phyloP scores from a whole-genome alignment of 2,797 vertebrate species.

The Diceros bicornis region DNA sequence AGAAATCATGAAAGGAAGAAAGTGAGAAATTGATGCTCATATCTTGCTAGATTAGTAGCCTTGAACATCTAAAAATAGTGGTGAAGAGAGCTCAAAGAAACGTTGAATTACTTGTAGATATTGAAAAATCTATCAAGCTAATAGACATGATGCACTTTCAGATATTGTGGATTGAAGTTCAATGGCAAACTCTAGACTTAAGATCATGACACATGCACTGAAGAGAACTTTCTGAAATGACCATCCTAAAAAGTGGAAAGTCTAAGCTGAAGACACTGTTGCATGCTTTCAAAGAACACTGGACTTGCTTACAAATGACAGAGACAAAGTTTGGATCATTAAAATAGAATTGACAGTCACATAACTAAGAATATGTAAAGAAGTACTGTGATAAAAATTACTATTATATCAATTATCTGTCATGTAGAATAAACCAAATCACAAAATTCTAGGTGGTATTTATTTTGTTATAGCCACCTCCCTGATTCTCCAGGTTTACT shows the following conservation, averaged over 20 bases:
- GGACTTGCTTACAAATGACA: neutral
- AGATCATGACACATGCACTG: neutral
- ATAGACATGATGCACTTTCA: slow-evolving; percentile 22
- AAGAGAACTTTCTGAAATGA: slow-evolving; percentile 37
- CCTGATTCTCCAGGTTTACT: neutral
- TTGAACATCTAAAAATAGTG: slow-evolving; percentile 39
- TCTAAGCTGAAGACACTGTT: neutral
- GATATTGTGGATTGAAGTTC: slow-evolving; percentile 60
- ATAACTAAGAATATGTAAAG: slow-evolving; percentile 17
- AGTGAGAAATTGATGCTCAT: slow-evolving; percentile 42
- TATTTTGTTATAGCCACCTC: neutral
- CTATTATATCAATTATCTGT: neutral
- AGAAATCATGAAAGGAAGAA: slow-evolving; percentile 51
- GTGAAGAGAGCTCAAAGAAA: neutral
- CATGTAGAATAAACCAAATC: neutral
- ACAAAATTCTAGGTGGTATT: neutral
- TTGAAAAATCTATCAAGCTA: slow-evolving; percentile 36
- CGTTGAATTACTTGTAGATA: slow-evolving; percentile 52
- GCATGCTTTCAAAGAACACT: slow-evolving; percentile 1
- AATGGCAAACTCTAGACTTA: slow-evolving; percentile 37
- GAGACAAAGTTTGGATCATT: neutral
- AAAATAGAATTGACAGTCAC: neutral
- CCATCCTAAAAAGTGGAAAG: slow-evolving; percentile 6
- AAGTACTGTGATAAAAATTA: neutral
- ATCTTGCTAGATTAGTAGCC: neutral